These are phyloP conservation scores for Bellardia bayeri DNA, from an alignment of 2,888 invertebrate species.

Conservation along the genomic window DNA sequence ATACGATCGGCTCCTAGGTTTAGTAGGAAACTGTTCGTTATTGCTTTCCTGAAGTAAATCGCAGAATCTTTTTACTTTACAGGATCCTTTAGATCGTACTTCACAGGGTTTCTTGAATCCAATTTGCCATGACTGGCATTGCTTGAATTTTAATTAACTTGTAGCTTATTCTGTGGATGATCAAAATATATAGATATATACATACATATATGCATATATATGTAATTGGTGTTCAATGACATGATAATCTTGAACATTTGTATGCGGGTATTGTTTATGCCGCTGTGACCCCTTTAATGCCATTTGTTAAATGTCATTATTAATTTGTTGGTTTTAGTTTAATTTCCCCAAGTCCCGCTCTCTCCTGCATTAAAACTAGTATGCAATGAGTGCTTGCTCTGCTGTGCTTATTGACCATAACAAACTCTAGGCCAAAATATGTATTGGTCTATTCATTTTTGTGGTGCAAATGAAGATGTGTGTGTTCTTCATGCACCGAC, in stretches of 20 bases:
- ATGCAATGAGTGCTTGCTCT: not conserved
- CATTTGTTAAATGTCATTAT: conserved; percentile 68
- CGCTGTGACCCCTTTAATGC: conserved; percentile 46
- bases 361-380: not conserved
- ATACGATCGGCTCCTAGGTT: too few species aligned
- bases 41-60: too few species aligned
- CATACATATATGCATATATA: too few species aligned
- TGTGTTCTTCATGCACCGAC: conserved; percentile 51
- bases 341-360: not conserved
- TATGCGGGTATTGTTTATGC: conserved; percentile 30
- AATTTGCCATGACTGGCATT: too few species aligned
- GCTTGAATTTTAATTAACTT: too few species aligned
- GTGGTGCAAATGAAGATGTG: conserved; percentile 60
- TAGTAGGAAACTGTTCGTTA: too few species aligned
- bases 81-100: too few species aligned
- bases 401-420: conserved; percentile 44
- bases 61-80: too few species aligned
- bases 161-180: too few species aligned
- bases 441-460: conserved; percentile 59
- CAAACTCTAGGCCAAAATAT: conserved; percentile 53
- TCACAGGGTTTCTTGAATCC: too few species aligned
- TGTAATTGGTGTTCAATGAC: not conserved
- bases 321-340: conserved; percentile 40
- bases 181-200: too few species aligned
- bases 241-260: not conserved